phyloP scores from a whole-genome alignment of 2,797 vertebrate genomes.

The Rhincodon typus region DNA sequence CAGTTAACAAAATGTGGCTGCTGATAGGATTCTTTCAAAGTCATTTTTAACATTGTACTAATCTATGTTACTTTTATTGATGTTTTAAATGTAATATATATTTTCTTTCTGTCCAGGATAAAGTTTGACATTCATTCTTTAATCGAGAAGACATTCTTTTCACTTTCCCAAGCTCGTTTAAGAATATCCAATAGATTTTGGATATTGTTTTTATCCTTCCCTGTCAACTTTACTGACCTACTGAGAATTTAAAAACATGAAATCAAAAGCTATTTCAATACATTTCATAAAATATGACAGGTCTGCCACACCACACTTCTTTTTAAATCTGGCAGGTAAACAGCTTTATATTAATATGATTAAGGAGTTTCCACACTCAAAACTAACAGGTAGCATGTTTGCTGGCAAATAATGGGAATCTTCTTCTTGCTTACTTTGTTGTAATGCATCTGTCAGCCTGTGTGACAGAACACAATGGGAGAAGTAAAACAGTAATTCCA shows the following conservation, averaged over 20 bases:
- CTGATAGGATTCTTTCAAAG: constrained; percentile 10
- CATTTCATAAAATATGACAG: background rate
- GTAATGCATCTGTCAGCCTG: background rate
- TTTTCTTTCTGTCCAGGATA: background rate
- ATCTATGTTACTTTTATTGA: background rate
- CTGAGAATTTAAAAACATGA: no score
- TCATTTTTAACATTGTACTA: constrained; percentile 5
- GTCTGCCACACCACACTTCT: background rate
- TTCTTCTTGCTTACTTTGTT: background rate
- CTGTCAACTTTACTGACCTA: background rate
- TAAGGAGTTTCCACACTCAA: background rate
- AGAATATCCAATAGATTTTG: background rate
- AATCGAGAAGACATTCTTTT: background rate
- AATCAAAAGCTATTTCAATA: background rate
- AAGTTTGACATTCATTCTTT: no score
- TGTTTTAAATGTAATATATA: background rate
- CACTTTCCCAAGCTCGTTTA: background rate
- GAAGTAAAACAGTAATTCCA: background rate
- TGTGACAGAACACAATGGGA: background rate
- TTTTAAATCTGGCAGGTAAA: background rate
- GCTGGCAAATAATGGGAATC: background rate
- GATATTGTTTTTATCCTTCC: background rate
- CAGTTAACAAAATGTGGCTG: background rate
- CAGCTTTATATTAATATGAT: background rate
- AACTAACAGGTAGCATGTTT: background rate